Evolutionary conservation across 2,113 vertebrate species (phyloP).

Genomic region (Rhegmatorhina hoffmannsi): DNA sequence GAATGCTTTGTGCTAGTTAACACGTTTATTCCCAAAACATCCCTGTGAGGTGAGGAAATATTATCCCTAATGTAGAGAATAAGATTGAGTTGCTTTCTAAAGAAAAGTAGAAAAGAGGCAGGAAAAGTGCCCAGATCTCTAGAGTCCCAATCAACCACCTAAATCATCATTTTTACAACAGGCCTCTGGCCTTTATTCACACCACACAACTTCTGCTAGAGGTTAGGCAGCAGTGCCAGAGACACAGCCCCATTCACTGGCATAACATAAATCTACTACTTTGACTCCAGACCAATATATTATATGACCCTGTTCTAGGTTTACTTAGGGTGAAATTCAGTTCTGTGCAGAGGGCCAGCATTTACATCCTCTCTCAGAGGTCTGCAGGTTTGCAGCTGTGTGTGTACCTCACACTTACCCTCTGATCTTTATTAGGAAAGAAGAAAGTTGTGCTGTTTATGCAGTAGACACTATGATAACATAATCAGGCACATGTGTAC

Average conservation of each 20-base stretch:
- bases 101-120: slow-evolving; percentile 18
- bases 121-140: slow-evolving; percentile 7
- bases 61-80: neutral
- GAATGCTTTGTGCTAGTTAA: neutral
- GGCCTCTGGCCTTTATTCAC: slow-evolving; percentile 51
- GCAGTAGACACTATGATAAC: neutral
- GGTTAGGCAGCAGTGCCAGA: slow-evolving; percentile 34
- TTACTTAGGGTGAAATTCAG: neutral
- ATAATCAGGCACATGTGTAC: neutral
- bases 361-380: neutral
- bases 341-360: neutral
- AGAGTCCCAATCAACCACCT: neutral
- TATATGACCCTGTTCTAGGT: slow-evolving; percentile 2
- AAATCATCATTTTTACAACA: slow-evolving; percentile 46
- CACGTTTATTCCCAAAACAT: neutral
- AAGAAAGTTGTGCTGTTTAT: neutral
- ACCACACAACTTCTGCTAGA: slow-evolving; percentile 31
- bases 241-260: slow-evolving; percentile 17
- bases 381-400: neutral
- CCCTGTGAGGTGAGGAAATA: neutral
- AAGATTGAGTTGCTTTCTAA: neutral
- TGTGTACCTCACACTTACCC: neutral
- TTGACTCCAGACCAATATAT: neutral
- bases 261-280: slow-evolving; percentile 15
- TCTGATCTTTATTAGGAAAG: neutral